phyloP scores from a whole-genome alignment of 2,113 vertebrate species.

The Synchiropus splendidus region DNA sequence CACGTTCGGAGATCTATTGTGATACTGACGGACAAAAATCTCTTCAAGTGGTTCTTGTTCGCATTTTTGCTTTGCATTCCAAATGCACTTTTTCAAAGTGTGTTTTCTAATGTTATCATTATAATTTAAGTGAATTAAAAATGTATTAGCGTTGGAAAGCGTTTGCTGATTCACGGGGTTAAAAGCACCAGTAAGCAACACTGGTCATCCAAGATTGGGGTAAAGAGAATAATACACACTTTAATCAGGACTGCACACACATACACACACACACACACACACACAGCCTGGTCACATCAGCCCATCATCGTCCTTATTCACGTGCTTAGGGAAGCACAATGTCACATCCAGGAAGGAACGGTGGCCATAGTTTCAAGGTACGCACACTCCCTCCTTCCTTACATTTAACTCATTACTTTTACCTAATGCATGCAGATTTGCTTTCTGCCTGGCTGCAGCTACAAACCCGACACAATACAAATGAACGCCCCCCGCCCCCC shows the following conservation, averaged over 20 bases:
- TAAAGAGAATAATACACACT: conserved; percentile 7
- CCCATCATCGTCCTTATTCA: conserved; percentile 17
- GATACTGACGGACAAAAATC: too few species aligned
- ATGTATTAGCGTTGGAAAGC: too few species aligned
- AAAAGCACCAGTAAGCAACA: not conserved
- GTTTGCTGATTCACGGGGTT: not conserved
- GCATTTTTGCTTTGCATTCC: too few species aligned
- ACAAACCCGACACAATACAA: conserved; percentile 15
- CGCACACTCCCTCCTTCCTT: conserved; percentile 9
- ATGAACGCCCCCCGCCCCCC: conserved; percentile 4
- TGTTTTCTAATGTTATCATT: too few species aligned
- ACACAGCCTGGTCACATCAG: conserved; percentile 6
- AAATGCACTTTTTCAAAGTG: too few species aligned
- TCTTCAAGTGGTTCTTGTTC: too few species aligned
- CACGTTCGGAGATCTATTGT: too few species aligned
- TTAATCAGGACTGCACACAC: not conserved
- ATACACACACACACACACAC: conserved; percentile 4
- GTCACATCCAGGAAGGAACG: conserved; percentile 18
- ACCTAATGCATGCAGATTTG: conserved; percentile 25
- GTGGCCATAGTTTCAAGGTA: conserved; percentile 11
- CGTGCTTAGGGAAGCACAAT: conserved; percentile 41
- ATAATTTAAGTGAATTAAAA: too few species aligned
- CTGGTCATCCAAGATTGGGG: conserved; percentile 7
- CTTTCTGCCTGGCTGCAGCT: conserved; percentile 18
- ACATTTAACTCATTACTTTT: conserved; percentile 30